Conservation (phyloP, 2,888 invertebrate genomes). For the Heliothis peltigera region DNA sequence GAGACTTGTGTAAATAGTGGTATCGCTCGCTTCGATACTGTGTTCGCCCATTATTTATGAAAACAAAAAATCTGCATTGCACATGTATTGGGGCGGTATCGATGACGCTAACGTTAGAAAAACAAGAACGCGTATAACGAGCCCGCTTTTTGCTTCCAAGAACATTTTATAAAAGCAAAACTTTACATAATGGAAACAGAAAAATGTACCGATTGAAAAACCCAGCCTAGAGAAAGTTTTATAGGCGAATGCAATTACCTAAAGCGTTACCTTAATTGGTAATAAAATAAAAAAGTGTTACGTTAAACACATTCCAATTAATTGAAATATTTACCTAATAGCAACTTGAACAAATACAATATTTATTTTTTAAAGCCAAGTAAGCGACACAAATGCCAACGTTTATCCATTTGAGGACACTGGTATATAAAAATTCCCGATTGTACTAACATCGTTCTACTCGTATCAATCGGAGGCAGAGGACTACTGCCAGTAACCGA, state of each 20-base stretch:
- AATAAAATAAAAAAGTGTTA: slow-evolving; percentile 9
- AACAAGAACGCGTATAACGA: slow-evolving; percentile 44
- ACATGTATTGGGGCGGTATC: slow-evolving; percentile 28
- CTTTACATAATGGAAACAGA: slow-evolving; percentile 18
- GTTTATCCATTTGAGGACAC: slow-evolving; percentile 4
- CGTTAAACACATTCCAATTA: not conserved
- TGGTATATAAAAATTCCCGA: not conserved
- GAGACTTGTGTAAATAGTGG: not conserved
- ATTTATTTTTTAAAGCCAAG: too few relatives aligned
- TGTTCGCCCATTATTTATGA: slow-evolving; percentile 9
- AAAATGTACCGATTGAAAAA: slow-evolving; percentile 19
- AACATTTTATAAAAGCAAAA: slow-evolving; percentile 39
- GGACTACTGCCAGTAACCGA: slow-evolving; percentile 69
- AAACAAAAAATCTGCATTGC: slow-evolving; percentile 25
- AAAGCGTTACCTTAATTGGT: slow-evolving; percentile 7
- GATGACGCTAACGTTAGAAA: slow-evolving; percentile 47
- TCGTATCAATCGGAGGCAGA: slow-evolving; percentile 57
- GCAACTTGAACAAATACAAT: not conserved
- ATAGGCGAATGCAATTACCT: not conserved
- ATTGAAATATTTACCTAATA: not conserved
- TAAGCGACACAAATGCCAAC: not conserved
- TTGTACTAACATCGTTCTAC: slow-evolving; percentile 39
- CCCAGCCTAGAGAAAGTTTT: not conserved
- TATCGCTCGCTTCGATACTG: not conserved
- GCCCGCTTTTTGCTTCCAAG: slow-evolving; percentile 30